Conservation (phyloP, 2,888 invertebrate genomes). For the Cynaeus angustus region DNA sequence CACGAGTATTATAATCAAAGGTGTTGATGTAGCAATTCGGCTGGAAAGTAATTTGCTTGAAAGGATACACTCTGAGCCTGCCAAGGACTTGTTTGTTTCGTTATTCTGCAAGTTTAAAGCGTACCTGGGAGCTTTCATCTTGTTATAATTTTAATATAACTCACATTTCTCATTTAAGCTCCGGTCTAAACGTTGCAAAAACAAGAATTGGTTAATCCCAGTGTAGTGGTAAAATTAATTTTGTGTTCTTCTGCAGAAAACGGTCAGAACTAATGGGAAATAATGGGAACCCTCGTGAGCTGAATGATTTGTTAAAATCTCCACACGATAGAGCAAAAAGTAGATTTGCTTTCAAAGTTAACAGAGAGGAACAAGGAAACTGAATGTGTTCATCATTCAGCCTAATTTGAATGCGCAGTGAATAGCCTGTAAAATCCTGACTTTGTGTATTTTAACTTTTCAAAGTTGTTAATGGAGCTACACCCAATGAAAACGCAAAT, state of each 20-base stretch:
- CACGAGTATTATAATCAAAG: conserved; percentile 49
- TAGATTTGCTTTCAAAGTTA: conserved; percentile 7
- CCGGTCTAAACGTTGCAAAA: conserved; percentile 4
- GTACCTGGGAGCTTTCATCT: conserved; percentile 38
- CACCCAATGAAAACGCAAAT: conserved; percentile 50
- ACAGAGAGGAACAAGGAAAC: conserved; percentile 29
- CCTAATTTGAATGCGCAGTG: conserved; percentile 44
- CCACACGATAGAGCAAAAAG: conserved; percentile 22
- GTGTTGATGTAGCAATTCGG: conserved; percentile 48
- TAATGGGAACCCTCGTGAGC: conserved; percentile 25
- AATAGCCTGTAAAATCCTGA: conserved; percentile 44
- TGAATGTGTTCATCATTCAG: conserved; percentile 44
- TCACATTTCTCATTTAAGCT: conserved; percentile 35
- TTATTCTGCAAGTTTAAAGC: conserved; percentile 38
- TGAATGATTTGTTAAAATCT: conserved; percentile 34
- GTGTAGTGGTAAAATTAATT: conserved; percentile 20
- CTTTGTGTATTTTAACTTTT: conserved; percentile 54
- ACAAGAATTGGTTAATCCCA: conserved; percentile 13
- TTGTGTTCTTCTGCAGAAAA: conserved; percentile 6
- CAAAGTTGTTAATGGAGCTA: conserved; percentile 53
- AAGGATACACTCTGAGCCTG: conserved; percentile 43
- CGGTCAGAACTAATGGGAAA: conserved; percentile 25
- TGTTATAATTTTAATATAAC: conserved; percentile 45
- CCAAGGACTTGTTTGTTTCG: conserved; percentile 44
- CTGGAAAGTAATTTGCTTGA: conserved; percentile 50